These are phyloP conservation scores for Saccopteryx leptura DNA, from an alignment of 2,113 vertebrate species.

Conservation along the genomic window DNA sequence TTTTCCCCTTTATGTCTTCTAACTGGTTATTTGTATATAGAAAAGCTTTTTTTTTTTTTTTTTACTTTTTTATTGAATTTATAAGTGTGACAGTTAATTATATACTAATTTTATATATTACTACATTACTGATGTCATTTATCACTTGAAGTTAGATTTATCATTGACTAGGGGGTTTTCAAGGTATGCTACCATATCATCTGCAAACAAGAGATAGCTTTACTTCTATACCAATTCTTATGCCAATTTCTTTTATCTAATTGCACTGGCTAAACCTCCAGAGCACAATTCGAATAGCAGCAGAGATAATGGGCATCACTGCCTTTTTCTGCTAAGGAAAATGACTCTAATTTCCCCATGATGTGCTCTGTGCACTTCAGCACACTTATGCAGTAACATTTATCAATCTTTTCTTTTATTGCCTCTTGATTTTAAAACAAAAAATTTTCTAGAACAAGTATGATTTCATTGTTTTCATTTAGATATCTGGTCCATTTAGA, in stretches of 20 bases:
- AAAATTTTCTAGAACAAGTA: conserved; percentile 35
- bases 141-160: not conserved
- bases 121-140: not conserved
- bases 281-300: not conserved
- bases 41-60: not conserved
- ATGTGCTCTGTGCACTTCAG: not conserved
- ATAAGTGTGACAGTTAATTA: not conserved
- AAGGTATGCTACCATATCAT: not conserved
- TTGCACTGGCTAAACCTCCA: not conserved
- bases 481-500: conserved; percentile 17
- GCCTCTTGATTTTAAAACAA: conserved; percentile 40
- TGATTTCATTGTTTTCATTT: conserved; percentile 28
- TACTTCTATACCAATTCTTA: conserved; percentile 10
- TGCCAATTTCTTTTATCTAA: not conserved
- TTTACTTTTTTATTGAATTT: not conserved
- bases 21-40: not conserved
- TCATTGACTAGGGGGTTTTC: not conserved
- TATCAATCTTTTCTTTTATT: conserved; percentile 13
- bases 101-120: conserved; percentile 39
- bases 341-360: not conserved
- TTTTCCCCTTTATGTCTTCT: not conserved
- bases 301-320: not conserved
- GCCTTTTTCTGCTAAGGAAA: conserved; percentile 32
- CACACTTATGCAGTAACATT: not conserved
- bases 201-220: conserved; percentile 1